These are phyloP conservation scores for Prorops nasuta DNA, from an alignment of 1,140 invertebrate species.

Conservation along the genomic window DNA sequence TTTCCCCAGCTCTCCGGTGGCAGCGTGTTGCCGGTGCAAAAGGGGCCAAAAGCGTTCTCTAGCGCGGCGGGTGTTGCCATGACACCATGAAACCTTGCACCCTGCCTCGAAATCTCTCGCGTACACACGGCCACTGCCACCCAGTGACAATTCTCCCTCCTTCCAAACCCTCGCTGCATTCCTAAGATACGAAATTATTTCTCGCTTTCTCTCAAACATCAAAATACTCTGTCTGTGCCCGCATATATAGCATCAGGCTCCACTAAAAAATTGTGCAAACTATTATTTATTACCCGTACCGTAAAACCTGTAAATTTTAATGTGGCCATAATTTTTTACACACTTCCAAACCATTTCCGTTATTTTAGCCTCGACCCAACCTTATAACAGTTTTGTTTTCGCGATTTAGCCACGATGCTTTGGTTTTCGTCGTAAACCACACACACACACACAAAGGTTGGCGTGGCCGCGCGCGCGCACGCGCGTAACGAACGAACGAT, in stretches of 20 bases:
- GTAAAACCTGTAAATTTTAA: too few species aligned
- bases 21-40: conserved; percentile 22
- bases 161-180: conserved; percentile 16
- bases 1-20: background rate
- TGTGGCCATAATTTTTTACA: too few species aligned
- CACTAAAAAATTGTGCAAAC: too few species aligned
- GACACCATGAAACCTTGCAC: conserved; percentile 49
- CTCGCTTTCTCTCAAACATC: too few species aligned
- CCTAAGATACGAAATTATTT: too few species aligned
- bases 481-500: background rate
- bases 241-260: too few species aligned
- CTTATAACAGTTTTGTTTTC: conserved; percentile 9
- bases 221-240: too few species aligned
- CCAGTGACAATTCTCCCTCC: too few species aligned
- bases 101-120: conserved; percentile 40
- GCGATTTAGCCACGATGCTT: background rate
- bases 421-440: background rate
- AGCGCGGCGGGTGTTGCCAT: conserved; percentile 51
- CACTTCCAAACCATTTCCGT: too few species aligned
- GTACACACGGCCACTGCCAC: conserved; percentile 16
- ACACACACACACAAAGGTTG: too few species aligned
- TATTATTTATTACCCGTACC: too few species aligned
- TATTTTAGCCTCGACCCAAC: conserved; percentile 24
- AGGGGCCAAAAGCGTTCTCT: conserved; percentile 36
- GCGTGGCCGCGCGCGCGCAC: too few species aligned